Evolutionary conservation across 2,888 invertebrate genomes (phyloP).

Genomic region (Lasiommata megera): DNA sequence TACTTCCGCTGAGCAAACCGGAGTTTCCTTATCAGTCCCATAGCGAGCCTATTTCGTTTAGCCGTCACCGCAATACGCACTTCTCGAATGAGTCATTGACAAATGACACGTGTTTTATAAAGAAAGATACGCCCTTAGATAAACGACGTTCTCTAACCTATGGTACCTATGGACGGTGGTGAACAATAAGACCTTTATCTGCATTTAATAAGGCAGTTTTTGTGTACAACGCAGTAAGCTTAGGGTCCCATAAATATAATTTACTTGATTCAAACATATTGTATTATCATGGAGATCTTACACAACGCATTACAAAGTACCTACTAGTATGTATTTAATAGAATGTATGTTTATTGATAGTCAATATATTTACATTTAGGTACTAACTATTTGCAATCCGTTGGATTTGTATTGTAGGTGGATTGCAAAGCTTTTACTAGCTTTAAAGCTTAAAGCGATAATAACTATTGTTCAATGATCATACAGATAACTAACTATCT

Average conservation of each 20-base stretch:
- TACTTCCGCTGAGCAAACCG: no score
- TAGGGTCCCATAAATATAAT: not conserved
- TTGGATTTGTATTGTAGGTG: slow-evolving; percentile 29
- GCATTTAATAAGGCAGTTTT: no score
- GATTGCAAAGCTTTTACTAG: slow-evolving; percentile 31
- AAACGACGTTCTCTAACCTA: no score
- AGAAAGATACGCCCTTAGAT: no score
- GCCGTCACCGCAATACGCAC: no score
- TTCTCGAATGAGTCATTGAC: no score
- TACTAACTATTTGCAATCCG: slow-evolving; percentile 27
- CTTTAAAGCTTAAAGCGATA: slow-evolving; percentile 29
- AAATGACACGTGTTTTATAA: no score
- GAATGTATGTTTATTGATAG: slow-evolving; percentile 23
- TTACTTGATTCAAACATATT: not conserved
- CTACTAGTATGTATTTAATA: not conserved
- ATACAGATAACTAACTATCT: not conserved
- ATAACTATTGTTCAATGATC: slow-evolving; percentile 11
- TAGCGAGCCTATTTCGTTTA: no score
- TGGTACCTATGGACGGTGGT: no score
- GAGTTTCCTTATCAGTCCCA: no score
- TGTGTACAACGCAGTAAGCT: not conserved
- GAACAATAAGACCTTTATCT: no score
- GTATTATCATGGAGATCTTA: slow-evolving; percentile 15
- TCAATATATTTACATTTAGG: slow-evolving; percentile 23
- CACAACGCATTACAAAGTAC: slow-evolving; percentile 14